Evolutionary conservation across 1,140 invertebrate genomes (phyloP).

Genomic region (Cydia pomonella): DNA sequence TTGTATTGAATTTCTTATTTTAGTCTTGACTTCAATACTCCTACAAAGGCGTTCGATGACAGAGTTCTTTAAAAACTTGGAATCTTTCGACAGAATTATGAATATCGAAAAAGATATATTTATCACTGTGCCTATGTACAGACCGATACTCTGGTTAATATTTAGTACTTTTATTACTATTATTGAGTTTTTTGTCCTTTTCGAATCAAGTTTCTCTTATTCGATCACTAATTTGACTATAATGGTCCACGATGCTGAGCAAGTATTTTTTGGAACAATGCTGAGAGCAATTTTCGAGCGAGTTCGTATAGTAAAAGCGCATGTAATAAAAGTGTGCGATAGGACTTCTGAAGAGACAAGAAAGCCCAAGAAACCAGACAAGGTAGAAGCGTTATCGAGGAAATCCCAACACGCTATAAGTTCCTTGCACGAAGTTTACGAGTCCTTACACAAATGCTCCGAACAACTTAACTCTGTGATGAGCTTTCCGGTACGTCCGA

Average conservation of each 20-base stretch:
- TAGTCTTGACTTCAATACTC: constrained; percentile 6
- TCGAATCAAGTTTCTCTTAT: neutral
- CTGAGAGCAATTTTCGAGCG: constrained; percentile 41
- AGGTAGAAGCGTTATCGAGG: constrained; percentile 46
- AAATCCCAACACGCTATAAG: constrained; percentile 48
- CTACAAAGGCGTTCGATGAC: neutral
- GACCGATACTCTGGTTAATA: neutral
- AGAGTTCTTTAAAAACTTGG: constrained; percentile 12
- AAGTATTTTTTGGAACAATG: constrained; percentile 43
- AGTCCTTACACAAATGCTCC: constrained; percentile 58
- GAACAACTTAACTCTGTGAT: constrained; percentile 55
- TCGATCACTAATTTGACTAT: constrained; percentile 28
- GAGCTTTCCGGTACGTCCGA: constrained; percentile 54
- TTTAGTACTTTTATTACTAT: neutral
- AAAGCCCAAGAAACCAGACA: constrained; percentile 36
- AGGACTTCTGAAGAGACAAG: constrained; percentile 31
- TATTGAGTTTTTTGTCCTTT: neutral
- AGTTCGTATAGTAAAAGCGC: constrained; percentile 50
- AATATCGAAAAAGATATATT: neutral
- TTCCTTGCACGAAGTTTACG: constrained; percentile 55
- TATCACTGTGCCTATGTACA: neutral
- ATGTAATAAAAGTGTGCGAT: constrained; percentile 47
- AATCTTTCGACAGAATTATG: neutral
- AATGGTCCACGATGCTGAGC: constrained; percentile 48
- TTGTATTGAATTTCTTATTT: constrained; percentile 16